Base-by-base conservation (phyloP, 2,888 invertebrate species). In the Nephrotoma appendiculata region DNA sequence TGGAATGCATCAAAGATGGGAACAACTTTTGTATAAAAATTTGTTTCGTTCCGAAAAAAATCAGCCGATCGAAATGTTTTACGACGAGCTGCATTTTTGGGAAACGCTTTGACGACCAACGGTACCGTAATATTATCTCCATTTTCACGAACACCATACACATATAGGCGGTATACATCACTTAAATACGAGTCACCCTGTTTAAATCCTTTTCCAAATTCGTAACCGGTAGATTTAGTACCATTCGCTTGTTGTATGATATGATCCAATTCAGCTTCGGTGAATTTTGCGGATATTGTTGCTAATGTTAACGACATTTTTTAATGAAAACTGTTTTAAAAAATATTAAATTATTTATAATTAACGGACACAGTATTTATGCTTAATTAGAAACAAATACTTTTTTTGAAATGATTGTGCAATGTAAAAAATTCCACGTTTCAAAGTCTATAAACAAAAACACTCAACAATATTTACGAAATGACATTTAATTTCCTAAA, bases 131-230 rank as follows among this genome's bases (percentile, higher is more conserved):
- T 87, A n/a, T 87, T 87, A 5, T 89, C 87, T 2, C 89, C 89
- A 87, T 87, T 87, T 41, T 89, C 89, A 45, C 90, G 89, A 0
- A 89, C 88, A 1, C 94, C 91, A 86, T 88, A 90, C 5, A 96
- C 91, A 86, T 91, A 93, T 44, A 95, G 92, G 52, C 94, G 93
- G 86, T 93, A 93, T 0, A 95, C 92, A 87, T 93, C 93, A 88
- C 95, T 95, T 86, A 96, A 90, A 89, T 95, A 96, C 0, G 94
- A 95, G 89, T 96, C 95, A 0, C 96, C 96, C 90, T 94, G 95
- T 86, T 92, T 92, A 87, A 90, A 92, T 6, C 91, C 91, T 41
- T 90, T 89, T 0, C 91, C 91, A 87, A 93, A 92, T 87, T 91
- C 89, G 90, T 91, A 93, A 0, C 91, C 90, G 1, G 90, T 90